These are phyloP conservation scores for Dasypolia templi DNA, from an alignment of 2,888 invertebrate species.

Conservation along the genomic window DNA sequence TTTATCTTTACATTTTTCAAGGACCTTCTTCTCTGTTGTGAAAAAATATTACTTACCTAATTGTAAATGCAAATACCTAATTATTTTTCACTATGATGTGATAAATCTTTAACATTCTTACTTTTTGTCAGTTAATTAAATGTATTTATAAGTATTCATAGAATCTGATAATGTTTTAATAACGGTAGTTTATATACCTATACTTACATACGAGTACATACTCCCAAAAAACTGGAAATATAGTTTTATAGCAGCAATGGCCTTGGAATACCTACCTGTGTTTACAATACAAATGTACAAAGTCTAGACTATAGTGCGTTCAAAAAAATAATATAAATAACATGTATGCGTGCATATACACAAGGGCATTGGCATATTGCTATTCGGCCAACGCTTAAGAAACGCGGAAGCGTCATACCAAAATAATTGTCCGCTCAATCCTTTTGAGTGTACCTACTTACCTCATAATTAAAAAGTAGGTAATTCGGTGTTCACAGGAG, in stretches of 20 bases:
- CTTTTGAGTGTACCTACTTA: conserved; percentile 16
- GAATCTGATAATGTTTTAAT: not conserved
- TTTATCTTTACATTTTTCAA: conserved; percentile 20
- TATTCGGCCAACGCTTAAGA: conserved; percentile 35
- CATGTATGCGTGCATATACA: conserved; percentile 11
- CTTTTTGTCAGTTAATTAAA: not conserved
- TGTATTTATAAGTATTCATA: not conserved
- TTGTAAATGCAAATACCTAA: not conserved
- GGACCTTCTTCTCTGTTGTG: conserved; percentile 13
- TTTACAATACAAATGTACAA: conserved; percentile 28
- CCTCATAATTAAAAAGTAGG: conserved; percentile 34
- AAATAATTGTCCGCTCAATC: conserved; percentile 43
- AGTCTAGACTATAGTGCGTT: conserved; percentile 36
- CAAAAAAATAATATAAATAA: conserved; percentile 16
- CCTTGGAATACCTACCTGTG: conserved; percentile 48
- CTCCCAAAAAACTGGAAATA: not conserved
- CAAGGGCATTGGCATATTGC: conserved; percentile 44
- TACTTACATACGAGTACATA: too few species aligned
- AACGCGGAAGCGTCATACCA: conserved; percentile 46
- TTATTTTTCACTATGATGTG: not conserved
- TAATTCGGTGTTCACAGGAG: conserved; percentile 16
- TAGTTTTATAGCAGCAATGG: conserved; percentile 4
- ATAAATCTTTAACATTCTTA: not conserved
- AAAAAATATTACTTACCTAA: not conserved
- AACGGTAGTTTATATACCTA: too few species aligned